Conservation (phyloP, 35 echinoderm and acorn worm genomes). For the Anneissia japonica region DNA sequence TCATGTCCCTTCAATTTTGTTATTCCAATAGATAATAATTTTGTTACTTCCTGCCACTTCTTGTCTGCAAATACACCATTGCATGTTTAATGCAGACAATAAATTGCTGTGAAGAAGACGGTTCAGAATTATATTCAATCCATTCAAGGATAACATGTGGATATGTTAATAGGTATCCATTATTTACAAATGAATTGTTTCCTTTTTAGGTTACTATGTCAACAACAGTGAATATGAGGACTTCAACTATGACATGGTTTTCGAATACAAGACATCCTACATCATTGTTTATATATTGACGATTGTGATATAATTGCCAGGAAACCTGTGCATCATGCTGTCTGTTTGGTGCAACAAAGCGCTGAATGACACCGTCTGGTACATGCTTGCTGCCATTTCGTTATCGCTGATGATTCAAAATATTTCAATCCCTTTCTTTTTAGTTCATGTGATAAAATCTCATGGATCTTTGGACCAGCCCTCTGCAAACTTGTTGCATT, state of each 20-base stretch:
- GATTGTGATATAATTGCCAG: neutral
- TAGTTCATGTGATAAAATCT: neutral
- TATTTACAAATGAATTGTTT: neutral
- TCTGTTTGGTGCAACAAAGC: neutral
- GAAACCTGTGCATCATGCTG: neutral
- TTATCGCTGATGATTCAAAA: neutral
- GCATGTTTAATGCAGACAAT: too few species aligned
- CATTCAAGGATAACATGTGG: too few species aligned
- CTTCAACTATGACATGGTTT: neutral
- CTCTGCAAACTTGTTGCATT: neutral
- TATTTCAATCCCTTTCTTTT: neutral
- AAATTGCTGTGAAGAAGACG: too few species aligned
- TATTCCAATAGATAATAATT: too few species aligned
- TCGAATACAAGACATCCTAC: neutral
- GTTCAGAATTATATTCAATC: too few species aligned
- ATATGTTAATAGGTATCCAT: too few species aligned
- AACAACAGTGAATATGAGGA: neutral
- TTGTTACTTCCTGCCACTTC: too few species aligned
- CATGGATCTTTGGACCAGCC: neutral
- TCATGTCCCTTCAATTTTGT: too few species aligned
- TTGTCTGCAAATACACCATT: too few species aligned
- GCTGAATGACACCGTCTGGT: neutral
- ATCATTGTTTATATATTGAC: neutral
- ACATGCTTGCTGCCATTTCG: neutral
- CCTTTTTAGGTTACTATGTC: neutral